A percentile compares a stretch with the other conserved stretches of the same genome.
phyloP scores from a whole-genome alignment of 2,113 vertebrate genomes.

The Cololabis saira region DNA sequence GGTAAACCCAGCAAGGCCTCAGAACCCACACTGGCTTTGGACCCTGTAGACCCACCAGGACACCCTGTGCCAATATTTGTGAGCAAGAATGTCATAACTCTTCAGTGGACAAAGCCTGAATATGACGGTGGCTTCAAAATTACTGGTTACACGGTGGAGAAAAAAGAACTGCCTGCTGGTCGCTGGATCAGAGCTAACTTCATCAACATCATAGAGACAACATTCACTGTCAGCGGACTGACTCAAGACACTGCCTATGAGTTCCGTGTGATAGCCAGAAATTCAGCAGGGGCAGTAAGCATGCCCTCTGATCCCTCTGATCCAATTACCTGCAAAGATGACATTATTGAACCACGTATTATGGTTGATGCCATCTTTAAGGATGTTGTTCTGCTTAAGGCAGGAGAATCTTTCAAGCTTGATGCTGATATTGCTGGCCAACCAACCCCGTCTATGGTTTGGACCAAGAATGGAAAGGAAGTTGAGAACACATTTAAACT shows the following conservation, averaged over 20 bases:
- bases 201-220: conserved; percentile 95
- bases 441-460: conserved; percentile 91
- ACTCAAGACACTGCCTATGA: conserved; percentile 94
- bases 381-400: conserved; percentile 90
- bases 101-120: conserved; percentile 96
- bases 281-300: conserved; percentile 93
- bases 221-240: conserved; percentile 95
- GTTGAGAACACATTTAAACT: conserved; percentile 92
- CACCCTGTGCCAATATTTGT: conserved; percentile 90
- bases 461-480: conserved; percentile 96
- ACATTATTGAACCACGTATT: conserved; percentile 93
- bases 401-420: conserved; percentile 93
- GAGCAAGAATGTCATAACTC: conserved; percentile 90
- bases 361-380: conserved; percentile 95
- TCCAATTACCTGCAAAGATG: conserved; percentile 93
- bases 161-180: conserved; percentile 92
- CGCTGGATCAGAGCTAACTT: conserved; percentile 98
- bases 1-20: conserved; percentile 97
- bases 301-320: conserved; percentile 94
- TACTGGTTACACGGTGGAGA: conserved; percentile 95
- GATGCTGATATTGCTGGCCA: conserved; percentile 95
- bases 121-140: conserved; percentile 99
- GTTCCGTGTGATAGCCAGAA: conserved; percentile 94
- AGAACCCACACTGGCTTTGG: conserved; percentile 91
- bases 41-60: conserved; percentile 96